These are phyloP conservation scores for Pseudococcus viburni DNA, from an alignment of 2,888 invertebrate genomes.

Conservation along the genomic window DNA sequence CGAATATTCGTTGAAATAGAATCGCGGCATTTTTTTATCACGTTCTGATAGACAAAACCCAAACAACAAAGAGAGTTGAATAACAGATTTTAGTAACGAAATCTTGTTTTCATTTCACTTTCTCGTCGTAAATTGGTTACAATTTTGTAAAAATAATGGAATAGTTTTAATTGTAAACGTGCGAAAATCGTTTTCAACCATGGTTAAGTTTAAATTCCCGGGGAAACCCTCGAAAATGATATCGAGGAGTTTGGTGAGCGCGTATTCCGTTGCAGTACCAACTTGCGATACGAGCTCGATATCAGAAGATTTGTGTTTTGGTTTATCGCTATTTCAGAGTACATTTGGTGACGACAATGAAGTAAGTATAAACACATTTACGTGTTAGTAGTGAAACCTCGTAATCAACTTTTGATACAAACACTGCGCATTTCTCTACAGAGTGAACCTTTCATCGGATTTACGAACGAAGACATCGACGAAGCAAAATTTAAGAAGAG, in stretches of 20 bases:
- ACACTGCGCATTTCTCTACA: constrained; percentile 67
- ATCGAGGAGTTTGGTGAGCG: constrained; percentile 87
- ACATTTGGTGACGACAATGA: constrained; percentile 72
- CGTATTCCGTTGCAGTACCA: constrained; percentile 76
- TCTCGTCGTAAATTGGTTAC: not conserved
- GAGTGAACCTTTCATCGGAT: constrained; percentile 62
- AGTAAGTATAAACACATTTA: constrained; percentile 68
- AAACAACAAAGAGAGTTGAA: constrained; percentile 49
- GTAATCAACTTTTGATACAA: not conserved
- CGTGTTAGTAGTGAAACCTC: not conserved
- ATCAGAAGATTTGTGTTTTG: constrained; percentile 73
- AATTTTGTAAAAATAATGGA: constrained; percentile 9
- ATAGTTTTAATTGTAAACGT: not conserved
- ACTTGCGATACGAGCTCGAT: constrained; percentile 74
- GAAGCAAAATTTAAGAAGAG: constrained; percentile 43
- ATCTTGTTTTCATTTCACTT: constrained; percentile 51
- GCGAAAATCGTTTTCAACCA: constrained; percentile 72
- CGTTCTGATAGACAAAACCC: constrained; percentile 54
- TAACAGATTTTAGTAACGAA: constrained; percentile 43
- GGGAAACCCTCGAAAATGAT: constrained; percentile 90
- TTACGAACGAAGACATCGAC: constrained; percentile 47
- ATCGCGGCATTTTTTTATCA: constrained; percentile 51
- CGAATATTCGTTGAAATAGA: constrained; percentile 8
- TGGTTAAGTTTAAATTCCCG: constrained; percentile 89
- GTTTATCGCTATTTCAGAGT: constrained; percentile 72